Conservation (phyloP, 2,888 invertebrate genomes). For the Hirudinaria manillensis region DNA sequence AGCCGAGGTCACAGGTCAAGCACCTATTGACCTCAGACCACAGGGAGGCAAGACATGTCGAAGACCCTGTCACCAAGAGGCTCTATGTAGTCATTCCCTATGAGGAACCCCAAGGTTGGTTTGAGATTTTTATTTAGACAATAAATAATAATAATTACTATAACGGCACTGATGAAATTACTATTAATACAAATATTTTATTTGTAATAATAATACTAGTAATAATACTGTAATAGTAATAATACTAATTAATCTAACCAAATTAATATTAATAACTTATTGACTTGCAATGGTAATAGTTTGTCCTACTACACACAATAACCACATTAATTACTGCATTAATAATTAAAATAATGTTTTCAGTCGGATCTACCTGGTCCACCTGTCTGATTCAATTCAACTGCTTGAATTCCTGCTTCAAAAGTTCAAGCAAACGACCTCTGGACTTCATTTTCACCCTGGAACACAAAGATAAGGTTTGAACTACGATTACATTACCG, state of each 20-base stretch:
- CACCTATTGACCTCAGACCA: constrained; percentile 34
- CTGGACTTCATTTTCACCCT: constrained; percentile 58
- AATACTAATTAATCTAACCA: neutral
- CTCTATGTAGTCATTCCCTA: constrained; percentile 32
- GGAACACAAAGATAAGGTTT: constrained; percentile 43
- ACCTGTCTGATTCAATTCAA: constrained; percentile 67
- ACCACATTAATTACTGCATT: no score
- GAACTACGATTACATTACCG: neutral
- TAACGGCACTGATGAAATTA: neutral
- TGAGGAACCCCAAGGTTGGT: constrained; percentile 47
- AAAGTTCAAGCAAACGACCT: constrained; percentile 69
- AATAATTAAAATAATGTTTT: neutral
- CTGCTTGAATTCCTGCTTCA: constrained; percentile 72
- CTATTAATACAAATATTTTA: no score
- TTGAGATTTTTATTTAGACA: neutral
- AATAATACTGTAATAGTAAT: no score
- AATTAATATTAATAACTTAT: no score
- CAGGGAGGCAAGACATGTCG: constrained; percentile 24
- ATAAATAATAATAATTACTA: neutral
- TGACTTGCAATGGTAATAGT: no score
- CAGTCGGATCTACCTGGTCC: constrained; percentile 59
- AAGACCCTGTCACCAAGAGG: constrained; percentile 29
- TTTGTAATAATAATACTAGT: no score
- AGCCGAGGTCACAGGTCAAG: constrained; percentile 10
- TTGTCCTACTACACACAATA: no score